phyloP scores from a whole-genome alignment of 2,113 vertebrate species.

The Gadus macrocephalus region DNA sequence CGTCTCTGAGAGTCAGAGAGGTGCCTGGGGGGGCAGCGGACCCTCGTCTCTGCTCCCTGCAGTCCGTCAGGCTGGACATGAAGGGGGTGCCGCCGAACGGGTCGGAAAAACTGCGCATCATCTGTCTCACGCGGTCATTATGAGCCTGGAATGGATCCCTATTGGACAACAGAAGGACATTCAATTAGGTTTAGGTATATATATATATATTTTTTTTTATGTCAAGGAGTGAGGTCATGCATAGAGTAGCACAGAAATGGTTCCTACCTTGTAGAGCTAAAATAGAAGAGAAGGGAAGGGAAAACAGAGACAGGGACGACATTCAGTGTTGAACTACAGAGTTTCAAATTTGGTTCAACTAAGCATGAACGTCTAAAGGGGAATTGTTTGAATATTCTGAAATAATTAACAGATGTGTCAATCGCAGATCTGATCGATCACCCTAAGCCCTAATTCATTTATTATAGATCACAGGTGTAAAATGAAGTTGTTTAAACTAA shows the following conservation, averaged over 20 bases:
- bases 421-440: too few species aligned
- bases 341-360: neutral
- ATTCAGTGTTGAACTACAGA: neutral
- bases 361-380: too few species aligned
- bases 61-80: slow-evolving; percentile 70
- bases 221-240: neutral
- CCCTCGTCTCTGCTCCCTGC: slow-evolving; percentile 42
- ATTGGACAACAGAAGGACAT: slow-evolving; percentile 25
- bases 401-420: too few species aligned
- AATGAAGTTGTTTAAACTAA: too few species aligned
- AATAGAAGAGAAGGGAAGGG: neutral
- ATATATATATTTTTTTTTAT: neutral
- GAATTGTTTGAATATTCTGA: too few species aligned
- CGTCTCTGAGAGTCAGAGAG: slow-evolving; percentile 46
- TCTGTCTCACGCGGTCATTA: slow-evolving; percentile 75
- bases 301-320: neutral
- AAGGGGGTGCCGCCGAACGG: slow-evolving; percentile 73
- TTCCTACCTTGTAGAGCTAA: slow-evolving; percentile 24
- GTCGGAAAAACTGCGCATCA: slow-evolving; percentile 86
- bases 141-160: slow-evolving; percentile 86
- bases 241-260: neutral
- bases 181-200: neutral
- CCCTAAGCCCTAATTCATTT: too few species aligned
- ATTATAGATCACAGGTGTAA: too few species aligned
- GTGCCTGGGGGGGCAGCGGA: slow-evolving; percentile 32